phyloP scores from a whole-genome alignment of 2,888 invertebrate genomes.

The Hydrotaea diabolus region DNA sequence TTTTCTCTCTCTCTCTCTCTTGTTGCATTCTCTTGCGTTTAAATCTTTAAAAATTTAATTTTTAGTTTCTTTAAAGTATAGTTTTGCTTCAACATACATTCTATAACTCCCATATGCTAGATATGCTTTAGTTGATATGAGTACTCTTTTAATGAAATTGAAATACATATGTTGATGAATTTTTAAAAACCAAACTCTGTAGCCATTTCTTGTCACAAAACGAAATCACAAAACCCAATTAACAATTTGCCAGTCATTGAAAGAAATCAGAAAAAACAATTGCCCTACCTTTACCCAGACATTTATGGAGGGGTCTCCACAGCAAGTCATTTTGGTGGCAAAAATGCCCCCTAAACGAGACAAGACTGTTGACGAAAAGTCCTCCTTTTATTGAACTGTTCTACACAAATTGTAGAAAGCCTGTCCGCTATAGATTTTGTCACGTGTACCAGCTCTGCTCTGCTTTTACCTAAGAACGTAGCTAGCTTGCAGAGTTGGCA shows the following conservation, averaged over 20 bases:
- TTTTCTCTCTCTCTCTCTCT: not conserved
- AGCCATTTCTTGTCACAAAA: not conserved
- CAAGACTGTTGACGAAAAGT: not conserved
- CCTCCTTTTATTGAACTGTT: not conserved
- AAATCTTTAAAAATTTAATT: not conserved
- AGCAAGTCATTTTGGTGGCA: too few relatives aligned
- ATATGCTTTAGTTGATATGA: not conserved
- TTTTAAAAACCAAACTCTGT: slow-evolving; percentile 16
- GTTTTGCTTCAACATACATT: not conserved
- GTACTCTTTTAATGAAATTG: slow-evolving; percentile 15
- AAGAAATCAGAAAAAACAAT: slow-evolving; percentile 6
- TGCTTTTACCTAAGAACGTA: not conserved
- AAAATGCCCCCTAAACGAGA: too few relatives aligned
- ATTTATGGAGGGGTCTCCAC: not conserved
- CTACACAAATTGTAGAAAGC: not conserved
- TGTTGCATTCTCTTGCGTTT: not conserved
- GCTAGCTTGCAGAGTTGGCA: not conserved
- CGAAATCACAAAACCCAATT: not conserved
- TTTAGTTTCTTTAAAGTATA: not conserved
- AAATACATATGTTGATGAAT: too few relatives aligned
- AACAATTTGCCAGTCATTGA: slow-evolving; percentile 45
- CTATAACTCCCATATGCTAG: not conserved
- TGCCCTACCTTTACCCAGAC: not conserved
- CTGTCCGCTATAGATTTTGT: not conserved
- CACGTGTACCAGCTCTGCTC: not conserved